These are phyloP conservation scores for Mastigias papua DNA, from an alignment of 30 jellyfish, hydroid and myxozoan genomes.

Conservation along the genomic window DNA sequence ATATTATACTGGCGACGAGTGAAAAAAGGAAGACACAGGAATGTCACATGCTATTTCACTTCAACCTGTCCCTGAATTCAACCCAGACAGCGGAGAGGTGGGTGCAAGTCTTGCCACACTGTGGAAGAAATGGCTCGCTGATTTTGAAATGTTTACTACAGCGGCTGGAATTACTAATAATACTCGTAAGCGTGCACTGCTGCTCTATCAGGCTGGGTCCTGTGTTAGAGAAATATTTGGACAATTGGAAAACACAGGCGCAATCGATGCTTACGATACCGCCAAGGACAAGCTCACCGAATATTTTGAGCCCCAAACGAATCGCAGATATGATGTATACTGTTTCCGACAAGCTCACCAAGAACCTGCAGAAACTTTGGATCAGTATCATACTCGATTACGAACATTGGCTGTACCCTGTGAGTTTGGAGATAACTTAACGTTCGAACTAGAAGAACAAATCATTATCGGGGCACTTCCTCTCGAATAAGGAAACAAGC, in stretches of 20 bases:
- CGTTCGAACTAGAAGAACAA: constrained; percentile 1
- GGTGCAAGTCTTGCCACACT: constrained; percentile 3
- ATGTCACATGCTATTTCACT: too few species aligned
- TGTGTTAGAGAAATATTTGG: constrained; percentile 18
- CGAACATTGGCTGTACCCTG: not conserved
- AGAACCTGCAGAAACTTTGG: not conserved
- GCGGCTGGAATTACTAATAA: constrained; percentile 3
- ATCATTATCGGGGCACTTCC: constrained; percentile 18
- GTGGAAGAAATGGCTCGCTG: constrained; percentile 26
- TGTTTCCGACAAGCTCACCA: constrained; percentile 10
- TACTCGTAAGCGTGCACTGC: constrained; percentile 1
- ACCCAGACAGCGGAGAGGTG: not conserved
- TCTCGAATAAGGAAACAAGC: constrained; percentile 18
- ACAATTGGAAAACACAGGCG: constrained; percentile 14
- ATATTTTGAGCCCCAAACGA: constrained; percentile 23
- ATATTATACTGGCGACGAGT: too few species aligned
- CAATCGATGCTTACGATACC: not conserved
- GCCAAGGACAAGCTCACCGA: not conserved
- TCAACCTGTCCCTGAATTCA: not conserved
- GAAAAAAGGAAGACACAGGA: too few species aligned
- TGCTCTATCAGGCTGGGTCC: constrained; percentile 30
- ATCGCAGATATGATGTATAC: constrained; percentile 9
- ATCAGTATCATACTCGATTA: constrained; percentile 3
- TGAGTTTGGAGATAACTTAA: constrained; percentile 17
- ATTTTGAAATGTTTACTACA: not conserved